Conservation (phyloP, 2,113 vertebrate species). For the Tragelaphus strepsiceros region DNA sequence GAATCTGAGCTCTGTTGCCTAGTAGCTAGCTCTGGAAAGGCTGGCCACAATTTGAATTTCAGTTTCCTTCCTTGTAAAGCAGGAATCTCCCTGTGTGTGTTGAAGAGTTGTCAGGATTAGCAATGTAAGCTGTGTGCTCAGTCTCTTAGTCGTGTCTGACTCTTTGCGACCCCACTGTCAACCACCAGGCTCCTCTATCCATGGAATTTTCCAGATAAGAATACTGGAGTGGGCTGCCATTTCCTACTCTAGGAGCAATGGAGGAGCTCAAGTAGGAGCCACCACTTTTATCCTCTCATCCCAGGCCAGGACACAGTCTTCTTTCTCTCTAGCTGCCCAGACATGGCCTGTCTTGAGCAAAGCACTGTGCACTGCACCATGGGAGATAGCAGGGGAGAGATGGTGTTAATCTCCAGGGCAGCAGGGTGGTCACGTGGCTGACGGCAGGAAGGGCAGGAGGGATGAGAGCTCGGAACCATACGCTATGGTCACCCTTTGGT, state of each 20-base stretch:
- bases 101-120: neutral
- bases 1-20: neutral
- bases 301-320: neutral
- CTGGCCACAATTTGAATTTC: neutral
- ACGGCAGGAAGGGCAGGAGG: neutral
- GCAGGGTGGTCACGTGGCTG: neutral
- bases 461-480: neutral
- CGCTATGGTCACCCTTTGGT: neutral
- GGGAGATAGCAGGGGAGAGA: neutral
- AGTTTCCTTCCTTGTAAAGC: neutral
- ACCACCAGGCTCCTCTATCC: neutral
- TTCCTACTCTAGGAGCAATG: neutral
- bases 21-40: too few species aligned
- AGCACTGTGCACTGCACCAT: neutral
- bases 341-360: neutral
- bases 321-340: neutral
- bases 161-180: neutral
- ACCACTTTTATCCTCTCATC: neutral
- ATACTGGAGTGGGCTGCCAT: neutral
- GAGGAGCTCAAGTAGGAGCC: neutral
- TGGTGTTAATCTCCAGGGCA: neutral
- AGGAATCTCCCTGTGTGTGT: neutral
- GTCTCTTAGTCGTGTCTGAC: fast-evolving
- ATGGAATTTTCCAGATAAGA: neutral
- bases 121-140: neutral